phyloP scores from a whole-genome alignment of 2,113 vertebrate species.

The Gadus chalcogrammus region DNA sequence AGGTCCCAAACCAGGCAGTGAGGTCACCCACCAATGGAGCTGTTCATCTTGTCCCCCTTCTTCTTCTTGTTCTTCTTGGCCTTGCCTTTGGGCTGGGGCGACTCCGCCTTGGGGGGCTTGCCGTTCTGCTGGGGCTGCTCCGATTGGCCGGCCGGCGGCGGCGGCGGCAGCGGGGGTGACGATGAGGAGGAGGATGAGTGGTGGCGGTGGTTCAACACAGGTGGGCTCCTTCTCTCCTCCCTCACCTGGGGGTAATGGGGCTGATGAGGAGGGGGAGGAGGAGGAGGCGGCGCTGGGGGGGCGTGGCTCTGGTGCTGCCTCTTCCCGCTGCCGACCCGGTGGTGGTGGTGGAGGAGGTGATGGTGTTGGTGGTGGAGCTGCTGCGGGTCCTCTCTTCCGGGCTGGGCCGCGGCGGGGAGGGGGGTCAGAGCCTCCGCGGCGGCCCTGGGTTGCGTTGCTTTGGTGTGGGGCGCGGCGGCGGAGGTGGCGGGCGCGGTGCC shows the following conservation, averaged over 20 bases:
- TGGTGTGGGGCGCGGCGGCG: conserved; percentile 45
- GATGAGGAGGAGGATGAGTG: no score
- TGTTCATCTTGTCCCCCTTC: conserved; percentile 86
- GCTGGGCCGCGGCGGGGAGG: conserved; percentile 51
- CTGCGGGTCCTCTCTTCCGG: no score
- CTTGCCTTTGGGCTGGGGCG: conserved; percentile 76
- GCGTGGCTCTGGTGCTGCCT: no score
- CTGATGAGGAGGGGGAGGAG: conserved; percentile 64
- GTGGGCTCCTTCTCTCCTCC: conserved; percentile 70
- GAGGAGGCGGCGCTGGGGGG: conserved; percentile 25
- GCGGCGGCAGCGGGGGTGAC: conserved; percentile 50
- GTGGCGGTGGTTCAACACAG: conserved; percentile 23
- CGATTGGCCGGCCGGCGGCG: conserved; percentile 28
- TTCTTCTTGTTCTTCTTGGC: conserved; percentile 94
- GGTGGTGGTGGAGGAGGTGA: no score
- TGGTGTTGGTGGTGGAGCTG: no score
- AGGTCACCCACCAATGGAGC: conserved; percentile 84
- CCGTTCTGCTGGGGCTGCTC: conserved; percentile 67
- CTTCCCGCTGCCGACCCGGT: no score
- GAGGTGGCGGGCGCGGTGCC: conserved; percentile 16
- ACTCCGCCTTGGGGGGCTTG: conserved; percentile 76
- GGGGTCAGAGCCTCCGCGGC: conserved; percentile 50
- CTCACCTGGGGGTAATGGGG: conserved; percentile 52
- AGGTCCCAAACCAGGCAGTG: not conserved
- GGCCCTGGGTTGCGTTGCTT: conserved; percentile 48